Evolutionary conservation across 1,140 invertebrate genomes (phyloP).

Genomic region (Sinonovacula constricta): DNA sequence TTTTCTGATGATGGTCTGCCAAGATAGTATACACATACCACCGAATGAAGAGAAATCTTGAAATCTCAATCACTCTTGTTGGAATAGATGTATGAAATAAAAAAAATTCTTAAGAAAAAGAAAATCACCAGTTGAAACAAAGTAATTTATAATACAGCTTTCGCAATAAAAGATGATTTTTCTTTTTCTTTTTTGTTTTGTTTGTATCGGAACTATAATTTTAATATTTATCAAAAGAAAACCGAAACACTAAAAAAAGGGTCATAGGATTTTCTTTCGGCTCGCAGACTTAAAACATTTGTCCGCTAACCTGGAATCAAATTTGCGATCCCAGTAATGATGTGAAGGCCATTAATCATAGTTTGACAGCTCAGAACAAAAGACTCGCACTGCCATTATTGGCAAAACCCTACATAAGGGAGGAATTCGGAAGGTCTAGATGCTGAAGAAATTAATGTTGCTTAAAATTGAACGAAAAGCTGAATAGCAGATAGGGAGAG

Average conservation of each 20-base stretch:
- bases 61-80: no score
- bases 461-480: no score
- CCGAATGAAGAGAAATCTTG: no score
- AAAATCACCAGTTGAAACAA: no score
- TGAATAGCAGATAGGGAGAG: no score
- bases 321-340: neutral
- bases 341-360: neutral
- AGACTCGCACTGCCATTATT: neutral
- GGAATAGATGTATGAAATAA: no score
- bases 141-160: neutral
- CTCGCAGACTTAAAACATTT: no score
- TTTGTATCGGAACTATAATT: neutral
- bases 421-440: neutral
- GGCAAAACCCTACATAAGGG: neutral
- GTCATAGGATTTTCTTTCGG: neutral
- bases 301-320: neutral
- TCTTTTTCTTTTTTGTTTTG: neutral
- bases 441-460: no score
- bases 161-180: neutral
- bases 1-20: no score
- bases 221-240: neutral
- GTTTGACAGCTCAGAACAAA: neutral
- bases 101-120: no score
- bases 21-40: no score
- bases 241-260: neutral